A percentile compares a stretch with the other conserved stretches of the same genome.
Evolutionary conservation across 2,113 vertebrate species (phyloP).

Genomic region (Miniopterus natalensis): DNA sequence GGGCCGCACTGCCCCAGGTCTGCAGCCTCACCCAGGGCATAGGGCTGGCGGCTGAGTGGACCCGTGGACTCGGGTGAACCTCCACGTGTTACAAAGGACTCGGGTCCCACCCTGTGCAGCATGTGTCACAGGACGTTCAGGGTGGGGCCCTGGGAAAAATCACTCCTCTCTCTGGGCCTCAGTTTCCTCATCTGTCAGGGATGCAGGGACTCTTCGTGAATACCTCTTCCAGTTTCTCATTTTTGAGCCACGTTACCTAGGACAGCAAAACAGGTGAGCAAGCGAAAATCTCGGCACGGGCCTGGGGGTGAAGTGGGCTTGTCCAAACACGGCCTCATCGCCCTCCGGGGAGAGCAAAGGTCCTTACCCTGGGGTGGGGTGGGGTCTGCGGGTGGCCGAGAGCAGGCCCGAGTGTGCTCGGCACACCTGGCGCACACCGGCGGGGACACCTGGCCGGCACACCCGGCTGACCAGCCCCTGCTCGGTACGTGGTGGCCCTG

Average conservation of each 20-base stretch:
- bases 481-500: not conserved
- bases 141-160: fast-evolving
- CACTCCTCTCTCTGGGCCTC: not conserved
- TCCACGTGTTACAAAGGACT: not conserved
- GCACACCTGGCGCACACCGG: not conserved
- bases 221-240: not conserved
- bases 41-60: not conserved
- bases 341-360: not conserved
- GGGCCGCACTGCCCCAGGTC: not conserved
- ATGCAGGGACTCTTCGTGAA: not conserved
- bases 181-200: not conserved
- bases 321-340: not conserved
- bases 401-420: not conserved
- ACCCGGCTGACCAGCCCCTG: fast-evolving
- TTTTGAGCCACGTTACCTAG: not conserved
- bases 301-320: fast-evolving
- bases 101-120: not conserved
- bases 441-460: not conserved
- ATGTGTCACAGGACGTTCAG: fast-evolving
- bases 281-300: fast-evolving
- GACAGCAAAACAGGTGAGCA: not conserved
- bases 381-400: not conserved
- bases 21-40: fast-evolving
- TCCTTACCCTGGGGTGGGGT: not conserved
- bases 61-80: fast-evolving